Base-by-base conservation (phyloP, 2,113 vertebrate species). In the Notiomystis cincta region DNA sequence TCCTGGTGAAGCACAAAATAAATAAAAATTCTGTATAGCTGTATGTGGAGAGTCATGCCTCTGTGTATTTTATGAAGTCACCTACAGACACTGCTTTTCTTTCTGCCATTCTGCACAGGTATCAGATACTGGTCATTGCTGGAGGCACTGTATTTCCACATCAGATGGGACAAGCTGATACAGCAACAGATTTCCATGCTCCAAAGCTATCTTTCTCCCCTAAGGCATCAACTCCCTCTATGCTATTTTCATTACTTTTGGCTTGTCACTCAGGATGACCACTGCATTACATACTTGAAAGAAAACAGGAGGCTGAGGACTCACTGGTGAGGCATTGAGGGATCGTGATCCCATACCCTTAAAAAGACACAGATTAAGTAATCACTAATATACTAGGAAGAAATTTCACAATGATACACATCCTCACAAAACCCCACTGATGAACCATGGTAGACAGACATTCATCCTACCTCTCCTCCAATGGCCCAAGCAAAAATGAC, bases 401-500 rank as follows among this genome's bases (percentile, higher is more conserved):
- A 86, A 51, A n/a, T 20, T 92, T 73, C 30, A 24, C 57, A n/a
- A 33, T 13, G 21, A 40, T 40, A 35, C 12, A 54, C 19, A 33
- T 4, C 18, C 14, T 71, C 37, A 37, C n/a, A 72, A 65, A 60
- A 11, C 30, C 38, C 35, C 18, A 14, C 3, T 51, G 48, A 72
- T 48, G 72, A 91, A 80, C 23, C 42, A 28, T 4, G 11, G 8
- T 42, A 66, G 56, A 56, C 11, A 78, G 38, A 22, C 12, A 53
- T 69, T 37, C 66, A 69, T 79, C 98, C 72, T 96, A 99, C 99
- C 98, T 99, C 98, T 96, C 98, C 98, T 89, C 98, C 99, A 70
- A 99, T 98, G 93, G 98, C 99, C 99, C 99, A 99, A 35, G 98
- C 98, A 42, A 98, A 98, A 95, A 99, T 96, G 61, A 99, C 98